phyloP scores from a whole-genome alignment of 2,113 vertebrate genomes.

The Crocuta crocuta region DNA sequence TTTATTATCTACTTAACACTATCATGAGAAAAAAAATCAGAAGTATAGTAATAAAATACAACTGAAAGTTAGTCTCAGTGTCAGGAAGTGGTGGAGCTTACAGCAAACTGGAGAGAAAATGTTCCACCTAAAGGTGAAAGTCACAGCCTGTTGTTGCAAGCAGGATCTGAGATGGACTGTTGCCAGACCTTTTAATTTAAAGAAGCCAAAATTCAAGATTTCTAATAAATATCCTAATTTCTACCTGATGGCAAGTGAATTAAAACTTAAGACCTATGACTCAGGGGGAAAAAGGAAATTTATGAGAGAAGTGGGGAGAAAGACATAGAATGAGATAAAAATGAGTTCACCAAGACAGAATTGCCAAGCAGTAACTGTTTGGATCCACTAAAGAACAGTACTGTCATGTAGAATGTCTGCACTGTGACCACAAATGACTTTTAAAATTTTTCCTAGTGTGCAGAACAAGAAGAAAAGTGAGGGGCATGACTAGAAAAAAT shows the following conservation, averaged over 20 bases:
- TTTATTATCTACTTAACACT: background rate
- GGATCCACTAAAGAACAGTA: background rate
- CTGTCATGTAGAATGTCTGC: background rate
- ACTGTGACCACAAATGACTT: background rate
- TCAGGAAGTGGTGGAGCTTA: background rate
- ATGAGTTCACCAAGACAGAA: background rate
- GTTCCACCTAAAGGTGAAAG: background rate
- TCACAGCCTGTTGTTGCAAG: background rate
- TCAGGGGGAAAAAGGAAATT: background rate
- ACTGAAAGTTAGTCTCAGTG: background rate
- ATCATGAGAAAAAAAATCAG: background rate
- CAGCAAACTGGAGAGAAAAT: background rate
- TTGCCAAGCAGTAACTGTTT: background rate
- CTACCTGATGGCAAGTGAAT: background rate
- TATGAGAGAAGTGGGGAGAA: background rate
- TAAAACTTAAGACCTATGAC: background rate
- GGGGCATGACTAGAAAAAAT: background rate
- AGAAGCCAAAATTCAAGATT: background rate
- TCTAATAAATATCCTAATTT: background rate
- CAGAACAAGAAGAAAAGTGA: background rate
- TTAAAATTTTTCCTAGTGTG: background rate
- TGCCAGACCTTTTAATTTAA: background rate
- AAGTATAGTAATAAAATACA: background rate
- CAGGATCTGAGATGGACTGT: background rate
- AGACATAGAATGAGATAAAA: background rate